These are phyloP conservation scores for Esox lucius DNA, from an alignment of 2,797 vertebrate species.

Conservation along the genomic window DNA sequence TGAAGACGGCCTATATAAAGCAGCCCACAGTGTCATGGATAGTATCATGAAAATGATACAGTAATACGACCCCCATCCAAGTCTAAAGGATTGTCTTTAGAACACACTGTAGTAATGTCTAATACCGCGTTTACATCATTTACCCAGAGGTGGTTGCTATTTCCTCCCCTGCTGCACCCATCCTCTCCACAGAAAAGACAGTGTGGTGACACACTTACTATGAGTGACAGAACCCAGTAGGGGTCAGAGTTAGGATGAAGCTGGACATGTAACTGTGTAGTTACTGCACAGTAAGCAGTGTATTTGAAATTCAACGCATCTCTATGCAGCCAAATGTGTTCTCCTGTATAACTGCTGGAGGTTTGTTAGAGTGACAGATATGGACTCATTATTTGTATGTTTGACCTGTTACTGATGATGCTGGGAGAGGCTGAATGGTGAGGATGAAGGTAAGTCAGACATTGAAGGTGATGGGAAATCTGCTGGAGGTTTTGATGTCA, in stretches of 20 bases:
- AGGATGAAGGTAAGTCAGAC: background rate
- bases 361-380: background rate
- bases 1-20: too few species aligned
- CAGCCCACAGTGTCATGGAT: too few species aligned
- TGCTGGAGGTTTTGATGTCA: background rate
- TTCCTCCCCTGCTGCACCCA: background rate
- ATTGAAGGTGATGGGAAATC: background rate
- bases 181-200: background rate
- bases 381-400: too few species aligned
- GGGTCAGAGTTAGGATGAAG: background rate
- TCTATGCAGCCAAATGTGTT: slow-evolving; percentile 1
- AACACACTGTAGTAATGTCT: background rate
- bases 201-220: background rate
- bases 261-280: background rate
- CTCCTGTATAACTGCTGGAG: background rate
- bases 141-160: background rate
- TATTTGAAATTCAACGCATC: background rate
- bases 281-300: background rate
- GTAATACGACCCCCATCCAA: too few species aligned
- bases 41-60: too few species aligned
- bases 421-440: background rate
- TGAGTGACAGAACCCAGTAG: background rate
- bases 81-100: background rate
- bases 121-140: background rate
- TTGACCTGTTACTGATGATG: background rate